Evolutionary conservation across 2,888 invertebrate genomes (phyloP).

Genomic region (Halocaridina rubra): DNA sequence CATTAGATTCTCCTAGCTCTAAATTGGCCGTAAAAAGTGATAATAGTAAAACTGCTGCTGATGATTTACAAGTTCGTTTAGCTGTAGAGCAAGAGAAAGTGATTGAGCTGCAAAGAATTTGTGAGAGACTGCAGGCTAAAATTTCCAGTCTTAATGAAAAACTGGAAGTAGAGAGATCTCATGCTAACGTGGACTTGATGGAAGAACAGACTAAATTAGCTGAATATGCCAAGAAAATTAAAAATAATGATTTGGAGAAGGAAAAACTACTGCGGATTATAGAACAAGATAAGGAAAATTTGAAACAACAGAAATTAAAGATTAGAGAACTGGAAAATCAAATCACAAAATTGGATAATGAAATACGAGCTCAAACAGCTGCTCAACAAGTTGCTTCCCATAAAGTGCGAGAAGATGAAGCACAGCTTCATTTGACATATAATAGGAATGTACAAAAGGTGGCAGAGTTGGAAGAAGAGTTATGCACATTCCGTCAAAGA

Average conservation of each 20-base stretch:
- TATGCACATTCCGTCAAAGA: slow-evolving; percentile 15
- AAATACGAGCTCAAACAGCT: slow-evolving; percentile 22
- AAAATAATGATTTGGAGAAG: slow-evolving; percentile 31
- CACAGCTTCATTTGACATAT: slow-evolving; percentile 25
- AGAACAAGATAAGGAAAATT: slow-evolving; percentile 10
- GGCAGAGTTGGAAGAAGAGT: slow-evolving; percentile 38
- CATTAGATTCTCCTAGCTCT: not conserved
- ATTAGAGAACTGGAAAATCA: slow-evolving; percentile 28
- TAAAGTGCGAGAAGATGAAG: slow-evolving; percentile 29
- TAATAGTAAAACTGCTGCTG: not conserved
- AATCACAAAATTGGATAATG: slow-evolving; percentile 3
- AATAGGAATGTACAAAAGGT: slow-evolving; percentile 24
- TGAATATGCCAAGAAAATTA: slow-evolving; percentile 1
- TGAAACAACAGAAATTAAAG: slow-evolving; percentile 23
- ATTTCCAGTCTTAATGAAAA: slow-evolving; percentile 22
- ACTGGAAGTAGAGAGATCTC: slow-evolving; percentile 2
- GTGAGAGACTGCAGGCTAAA: slow-evolving; percentile 10
- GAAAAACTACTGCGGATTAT: slow-evolving; percentile 36
- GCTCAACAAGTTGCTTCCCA: slow-evolving; percentile 24
- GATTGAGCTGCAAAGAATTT: slow-evolving; percentile 7
- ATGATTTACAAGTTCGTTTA: slow-evolving; percentile 35
- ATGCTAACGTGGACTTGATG: slow-evolving; percentile 3
- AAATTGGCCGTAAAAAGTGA: not conserved
- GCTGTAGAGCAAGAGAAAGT: slow-evolving; percentile 19
- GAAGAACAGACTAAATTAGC: slow-evolving; percentile 25